These are phyloP conservation scores for Neogale vison DNA, from an alignment of 2,113 vertebrate species.

Conservation along the genomic window DNA sequence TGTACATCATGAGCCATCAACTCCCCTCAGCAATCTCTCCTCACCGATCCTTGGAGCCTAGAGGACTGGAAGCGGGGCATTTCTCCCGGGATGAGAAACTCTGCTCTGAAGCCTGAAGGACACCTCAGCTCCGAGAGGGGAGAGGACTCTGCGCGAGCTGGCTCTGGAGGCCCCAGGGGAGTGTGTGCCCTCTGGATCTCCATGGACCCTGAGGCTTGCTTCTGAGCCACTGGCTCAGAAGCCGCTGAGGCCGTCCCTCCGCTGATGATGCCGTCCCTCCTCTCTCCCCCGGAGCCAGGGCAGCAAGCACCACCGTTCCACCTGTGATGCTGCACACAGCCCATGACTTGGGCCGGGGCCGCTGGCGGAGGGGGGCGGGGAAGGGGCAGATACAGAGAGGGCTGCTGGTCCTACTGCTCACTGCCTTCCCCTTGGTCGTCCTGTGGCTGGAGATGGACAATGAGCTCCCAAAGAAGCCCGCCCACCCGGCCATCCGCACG, in stretches of 20 bases:
- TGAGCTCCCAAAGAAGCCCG: background rate
- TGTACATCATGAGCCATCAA: background rate
- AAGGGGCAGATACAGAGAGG: background rate
- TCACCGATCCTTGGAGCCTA: background rate
- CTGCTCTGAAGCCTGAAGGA: background rate
- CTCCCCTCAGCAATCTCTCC: background rate
- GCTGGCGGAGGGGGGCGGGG: background rate
- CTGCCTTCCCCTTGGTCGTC: background rate
- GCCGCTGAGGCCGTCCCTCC: background rate
- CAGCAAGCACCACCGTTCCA: background rate
- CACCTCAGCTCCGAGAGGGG: background rate
- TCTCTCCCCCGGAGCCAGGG: background rate
- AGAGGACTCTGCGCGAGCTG: background rate
- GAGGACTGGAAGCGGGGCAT: no score
- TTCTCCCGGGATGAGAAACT: background rate
- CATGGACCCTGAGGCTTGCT: background rate
- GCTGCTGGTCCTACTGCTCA: background rate
- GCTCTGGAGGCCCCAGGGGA: background rate
- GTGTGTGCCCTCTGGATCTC: background rate
- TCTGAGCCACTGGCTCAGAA: background rate
- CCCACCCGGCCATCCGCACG: background rate
- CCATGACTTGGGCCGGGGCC: background rate
- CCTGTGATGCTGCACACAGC: rapidly evolving
- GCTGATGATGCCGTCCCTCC: background rate
- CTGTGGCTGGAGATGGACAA: background rate